Conservation (phyloP, 2,888 invertebrate genomes). For the Timandra comae region DNA sequence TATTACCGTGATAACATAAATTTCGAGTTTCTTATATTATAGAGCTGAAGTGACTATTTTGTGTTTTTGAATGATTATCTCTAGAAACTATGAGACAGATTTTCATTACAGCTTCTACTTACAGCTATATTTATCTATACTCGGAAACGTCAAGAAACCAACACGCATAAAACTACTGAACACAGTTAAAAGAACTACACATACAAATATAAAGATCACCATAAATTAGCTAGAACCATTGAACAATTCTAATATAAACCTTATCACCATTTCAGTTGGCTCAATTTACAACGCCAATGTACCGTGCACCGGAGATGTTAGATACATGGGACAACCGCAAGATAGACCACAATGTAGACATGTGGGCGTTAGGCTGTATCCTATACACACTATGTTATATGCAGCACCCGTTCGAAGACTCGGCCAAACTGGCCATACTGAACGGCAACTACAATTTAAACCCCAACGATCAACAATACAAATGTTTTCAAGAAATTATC, state of each 20-base stretch:
- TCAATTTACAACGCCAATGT: conserved; percentile 93
- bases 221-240: no score
- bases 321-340: conserved; percentile 98
- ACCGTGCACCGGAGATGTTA: conserved; percentile 98
- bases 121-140: no score
- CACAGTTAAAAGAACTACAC: no score
- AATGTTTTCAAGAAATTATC: conserved; percentile 92
- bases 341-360: conserved; percentile 92
- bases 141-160: no score
- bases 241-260: conserved; percentile 1
- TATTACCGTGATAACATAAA: no score
- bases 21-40: no score
- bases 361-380: conserved; percentile 98
- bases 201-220: no score
- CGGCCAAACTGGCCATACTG: conserved; percentile 94
- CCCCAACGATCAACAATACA: conserved; percentile 85
- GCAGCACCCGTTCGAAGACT: conserved; percentile 98
- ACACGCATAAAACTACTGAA: no score
- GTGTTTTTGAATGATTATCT: no score
- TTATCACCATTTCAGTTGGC: conserved; percentile 77
- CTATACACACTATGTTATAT: conserved; percentile 94
- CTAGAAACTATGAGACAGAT: no score
- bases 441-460: conserved; percentile 96
- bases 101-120: no score
- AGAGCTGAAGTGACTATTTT: no score